Evolutionary conservation across 1,140 invertebrate genomes (phyloP), one percentile per base, ranked within the genome.

Genomic region (Meteorus sp.): DNA sequence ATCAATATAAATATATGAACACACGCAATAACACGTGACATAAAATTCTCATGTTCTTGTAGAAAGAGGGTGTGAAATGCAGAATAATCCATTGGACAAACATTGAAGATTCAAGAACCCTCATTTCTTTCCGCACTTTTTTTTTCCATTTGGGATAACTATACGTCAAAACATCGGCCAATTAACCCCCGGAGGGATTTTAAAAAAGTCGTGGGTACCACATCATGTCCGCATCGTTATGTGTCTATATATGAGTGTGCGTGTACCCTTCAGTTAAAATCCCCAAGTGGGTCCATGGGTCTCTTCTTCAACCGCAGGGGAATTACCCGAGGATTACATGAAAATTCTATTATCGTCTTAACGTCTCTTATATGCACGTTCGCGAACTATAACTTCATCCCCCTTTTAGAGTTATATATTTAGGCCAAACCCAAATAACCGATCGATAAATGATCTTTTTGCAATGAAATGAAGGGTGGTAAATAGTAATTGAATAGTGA

Each of bases 261-360:
- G 23, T n/a, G n/a, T 31, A 25, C 31, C 31, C 47, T 15, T 23
- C 29, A n/a, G 39, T 48, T 53, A 45, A 54, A 55, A 35, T 47
- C 51, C 47, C 41, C 50, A 41, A 55, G 55, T 47, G 45, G 31
- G 47, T 44, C 70, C n/a, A 59, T 67, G 59, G 66, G 55, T n/a
- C 58, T 70, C 58, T 61, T 65, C 43, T 35, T 45, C 64, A 59
- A 72, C 76, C 77, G 66, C 76, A 67, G 64, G 76, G 74, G 76
- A 78, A 77, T 78, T 77, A 78, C 71, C 45, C 39, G 68, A 71
- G 76, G 76, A 77, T 78, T 79, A 79, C 77, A 79, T 71, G 77
- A 74, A 78, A 79, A 79, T 79, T 79, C 76, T 78, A 79, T 79
- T 79, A 79, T 74, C 75, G 70, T 77, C 73, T 77, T 76, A 70